A percentile compares a stretch with the other conserved stretches of the same genome.
Conservation (phyloP, 2,888 invertebrate genomes). For the Mesopsocus fuscifrons region DNA sequence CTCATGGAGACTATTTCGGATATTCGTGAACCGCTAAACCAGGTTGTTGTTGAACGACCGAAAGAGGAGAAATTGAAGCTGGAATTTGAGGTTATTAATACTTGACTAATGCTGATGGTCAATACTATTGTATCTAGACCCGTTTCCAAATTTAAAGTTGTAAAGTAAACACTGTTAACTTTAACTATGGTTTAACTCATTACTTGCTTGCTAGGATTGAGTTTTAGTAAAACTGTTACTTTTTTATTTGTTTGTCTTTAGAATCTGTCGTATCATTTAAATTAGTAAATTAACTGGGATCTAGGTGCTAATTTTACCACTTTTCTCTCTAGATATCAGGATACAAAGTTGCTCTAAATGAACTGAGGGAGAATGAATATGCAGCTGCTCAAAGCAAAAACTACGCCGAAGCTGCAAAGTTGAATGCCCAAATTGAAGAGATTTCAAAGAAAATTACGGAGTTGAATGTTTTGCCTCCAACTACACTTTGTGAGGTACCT, state of each 20-base stretch:
- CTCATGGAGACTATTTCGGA: constrained; percentile 2
- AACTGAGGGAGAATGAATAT: constrained; percentile 3
- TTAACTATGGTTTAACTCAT: too few relatives aligned
- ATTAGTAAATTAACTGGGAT: too few relatives aligned
- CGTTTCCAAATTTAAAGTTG: too few relatives aligned
- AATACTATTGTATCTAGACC: too few relatives aligned
- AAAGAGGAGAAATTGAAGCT: not conserved
- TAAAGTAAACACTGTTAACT: too few relatives aligned
- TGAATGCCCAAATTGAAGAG: not conserved
- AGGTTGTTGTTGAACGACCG: not conserved
- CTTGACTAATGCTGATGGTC: too few relatives aligned
- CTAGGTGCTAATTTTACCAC: too few relatives aligned
- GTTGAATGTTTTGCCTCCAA: not conserved
- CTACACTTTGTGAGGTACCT: not conserved
- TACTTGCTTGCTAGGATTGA: too few relatives aligned
- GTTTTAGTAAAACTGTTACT: too few relatives aligned
- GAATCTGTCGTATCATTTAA: not conserved
- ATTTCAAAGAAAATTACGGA: not conserved
- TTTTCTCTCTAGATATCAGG: constrained; percentile 5
- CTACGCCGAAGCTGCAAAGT: constrained; percentile 1
- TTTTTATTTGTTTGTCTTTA: not conserved
- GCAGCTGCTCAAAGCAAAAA: constrained; percentile 1
- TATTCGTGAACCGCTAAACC: constrained; percentile 1
- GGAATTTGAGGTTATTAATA: constrained; percentile 2
- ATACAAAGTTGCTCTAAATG: not conserved